phyloP scores from a whole-genome alignment of 2,888 invertebrate species.

The Epicampocera succincta region DNA sequence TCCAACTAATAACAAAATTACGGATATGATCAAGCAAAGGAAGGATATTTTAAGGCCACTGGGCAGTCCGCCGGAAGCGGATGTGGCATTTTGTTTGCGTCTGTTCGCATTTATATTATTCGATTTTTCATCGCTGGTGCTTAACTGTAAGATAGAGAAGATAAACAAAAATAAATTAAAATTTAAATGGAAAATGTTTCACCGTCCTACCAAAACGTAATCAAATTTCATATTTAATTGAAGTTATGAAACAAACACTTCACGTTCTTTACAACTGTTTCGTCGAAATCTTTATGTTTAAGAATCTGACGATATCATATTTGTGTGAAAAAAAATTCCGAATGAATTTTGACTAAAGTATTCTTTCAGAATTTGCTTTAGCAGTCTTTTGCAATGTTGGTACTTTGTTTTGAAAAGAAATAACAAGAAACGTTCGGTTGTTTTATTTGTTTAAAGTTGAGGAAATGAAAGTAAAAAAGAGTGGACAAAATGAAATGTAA shows the following conservation, averaged over 20 bases:
- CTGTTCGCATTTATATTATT: slow-evolving; percentile 68
- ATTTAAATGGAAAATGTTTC: neutral
- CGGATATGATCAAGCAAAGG: slow-evolving; percentile 79
- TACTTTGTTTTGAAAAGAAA: slow-evolving; percentile 5
- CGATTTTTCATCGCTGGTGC: slow-evolving; percentile 75
- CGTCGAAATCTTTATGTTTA: slow-evolving; percentile 3
- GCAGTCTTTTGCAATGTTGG: slow-evolving; percentile 5
- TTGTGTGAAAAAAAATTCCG: neutral
- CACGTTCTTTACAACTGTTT: neutral
- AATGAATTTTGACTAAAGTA: slow-evolving; percentile 2
- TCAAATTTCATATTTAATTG: slow-evolving; percentile 69
- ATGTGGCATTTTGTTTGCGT: slow-evolving; percentile 73
- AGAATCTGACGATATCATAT: slow-evolving; percentile 32
- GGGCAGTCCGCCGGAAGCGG: slow-evolving; percentile 72
- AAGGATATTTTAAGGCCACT: slow-evolving; percentile 80
- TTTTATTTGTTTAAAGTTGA: no score
- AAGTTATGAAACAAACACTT: slow-evolving; percentile 29
- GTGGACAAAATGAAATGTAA: no score
- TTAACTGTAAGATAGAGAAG: slow-evolving; percentile 58
- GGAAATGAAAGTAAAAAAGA: no score
- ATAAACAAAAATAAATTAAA: no score
- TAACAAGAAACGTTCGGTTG: neutral
- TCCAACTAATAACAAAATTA: slow-evolving; percentile 77
- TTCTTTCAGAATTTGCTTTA: neutral
- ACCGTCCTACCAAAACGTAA: slow-evolving; percentile 68